Evolutionary conservation across 2,797 vertebrate species (phyloP).

Genomic region (Propithecus deckenii): DNA sequence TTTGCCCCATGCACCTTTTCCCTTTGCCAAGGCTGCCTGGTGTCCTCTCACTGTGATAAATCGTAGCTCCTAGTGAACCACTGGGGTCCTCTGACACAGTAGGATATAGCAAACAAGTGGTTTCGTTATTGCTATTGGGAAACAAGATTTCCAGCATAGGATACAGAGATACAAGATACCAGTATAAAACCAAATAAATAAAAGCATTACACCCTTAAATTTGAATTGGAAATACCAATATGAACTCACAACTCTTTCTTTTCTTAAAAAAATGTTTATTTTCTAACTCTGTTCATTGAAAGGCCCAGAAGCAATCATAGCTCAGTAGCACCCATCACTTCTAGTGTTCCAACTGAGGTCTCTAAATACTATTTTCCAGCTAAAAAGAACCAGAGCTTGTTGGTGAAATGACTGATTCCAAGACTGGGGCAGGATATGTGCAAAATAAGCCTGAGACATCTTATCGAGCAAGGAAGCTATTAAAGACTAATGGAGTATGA

Average conservation of each 20-base stretch:
- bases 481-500: background rate
- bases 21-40: background rate
- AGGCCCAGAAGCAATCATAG: background rate
- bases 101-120: background rate
- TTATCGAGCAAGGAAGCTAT: background rate
- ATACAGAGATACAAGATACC: background rate
- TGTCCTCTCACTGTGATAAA: background rate
- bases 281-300: background rate
- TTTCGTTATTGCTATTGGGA: background rate
- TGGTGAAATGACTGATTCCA: background rate
- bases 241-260: background rate
- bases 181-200: background rate
- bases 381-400: background rate
- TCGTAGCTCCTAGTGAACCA: background rate
- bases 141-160: background rate
- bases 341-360: background rate
- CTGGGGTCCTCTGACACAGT: background rate
- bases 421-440: background rate
- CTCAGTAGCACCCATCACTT: background rate
- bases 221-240: background rate
- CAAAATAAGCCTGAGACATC: background rate
- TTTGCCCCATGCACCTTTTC: background rate
- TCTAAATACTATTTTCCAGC: background rate
- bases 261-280: background rate
- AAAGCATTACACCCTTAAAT: background rate